Base-by-base conservation (phyloP, 2,888 invertebrate genomes). In the Aphidoletes aphidimyza region DNA sequence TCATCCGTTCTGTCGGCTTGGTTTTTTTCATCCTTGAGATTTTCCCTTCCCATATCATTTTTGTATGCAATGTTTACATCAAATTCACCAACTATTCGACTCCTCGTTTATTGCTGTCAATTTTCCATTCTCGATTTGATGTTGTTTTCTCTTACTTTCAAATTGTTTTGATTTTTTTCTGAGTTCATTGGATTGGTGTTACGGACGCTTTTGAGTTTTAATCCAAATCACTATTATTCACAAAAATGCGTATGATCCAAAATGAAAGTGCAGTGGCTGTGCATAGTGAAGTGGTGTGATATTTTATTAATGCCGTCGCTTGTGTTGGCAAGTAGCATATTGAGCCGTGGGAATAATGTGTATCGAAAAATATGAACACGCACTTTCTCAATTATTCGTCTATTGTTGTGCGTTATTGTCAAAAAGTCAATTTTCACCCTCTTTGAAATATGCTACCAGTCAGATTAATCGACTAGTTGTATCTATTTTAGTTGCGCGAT, bases 401-500 rank as follows among this genome's bases (percentile, higher is more conserved):
- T 54, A 11, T 22, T 54, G 14, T 54, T 54, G 54, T n/a, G n/a
- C n/a, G n/a, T 54, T 30, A 69, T 69, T 69, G 34, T 69, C 26
- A 30, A 69, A 69, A 69, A 69, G 69, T 69, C 69, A 69, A 69
- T 69, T 69, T 69, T 69, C 69, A 69, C 69, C 69, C 69, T 69
- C 69, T 69, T 39, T 69, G 69, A 30, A 69, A 69, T 69, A 69
- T 69, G 69, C 69, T 69, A 69, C 69, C 69, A 69, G 69, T 69
- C 69, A 34, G 22, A 54, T 69, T 30, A 69, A 30, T 30, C 34
- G 30, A 2, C 34, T 69, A 3, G 30, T 69, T 69, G 69, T 69
- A 69, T 69, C 69, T 69, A 69, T 69, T 69, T 69, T 69, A 6
- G 14, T 69, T 69, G 34, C 69, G 69, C 69, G 69, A 69, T 69